Conservation (phyloP, 2,113 vertebrate species). For the Microtus ochrogaster region DNA sequence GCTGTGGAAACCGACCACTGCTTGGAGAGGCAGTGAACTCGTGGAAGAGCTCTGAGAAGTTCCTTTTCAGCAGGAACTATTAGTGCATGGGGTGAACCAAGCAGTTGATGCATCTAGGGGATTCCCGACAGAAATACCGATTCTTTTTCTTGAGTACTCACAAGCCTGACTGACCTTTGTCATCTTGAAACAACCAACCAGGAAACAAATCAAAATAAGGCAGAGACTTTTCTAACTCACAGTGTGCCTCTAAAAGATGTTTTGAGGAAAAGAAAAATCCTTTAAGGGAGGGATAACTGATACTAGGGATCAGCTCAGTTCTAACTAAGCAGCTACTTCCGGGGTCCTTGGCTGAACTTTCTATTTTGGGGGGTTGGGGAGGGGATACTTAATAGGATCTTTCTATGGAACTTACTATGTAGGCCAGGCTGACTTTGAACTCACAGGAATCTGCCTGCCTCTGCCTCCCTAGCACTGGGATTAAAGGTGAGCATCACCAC, state of each 20-base stretch:
- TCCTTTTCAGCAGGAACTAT: neutral
- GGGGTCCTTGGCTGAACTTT: neutral
- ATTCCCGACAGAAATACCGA: constrained; percentile 44
- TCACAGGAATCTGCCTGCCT: neutral
- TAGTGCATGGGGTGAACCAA: neutral
- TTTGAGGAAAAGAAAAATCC: constrained; percentile 43
- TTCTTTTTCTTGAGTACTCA: neutral
- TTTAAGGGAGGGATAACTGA: neutral
- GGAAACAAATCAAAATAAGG: neutral
- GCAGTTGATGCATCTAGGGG: neutral
- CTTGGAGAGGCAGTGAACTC: neutral
- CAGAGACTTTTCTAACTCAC: neutral
- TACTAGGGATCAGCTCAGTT: neutral
- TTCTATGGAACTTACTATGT: neutral
- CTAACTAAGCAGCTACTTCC: neutral
- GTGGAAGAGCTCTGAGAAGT: neutral
- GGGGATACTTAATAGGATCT: neutral
- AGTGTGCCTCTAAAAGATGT: neutral
- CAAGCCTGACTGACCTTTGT: neutral
- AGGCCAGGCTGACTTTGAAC: neutral
- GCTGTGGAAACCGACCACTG: neutral
- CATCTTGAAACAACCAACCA: neutral
- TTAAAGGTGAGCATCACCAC: neutral
- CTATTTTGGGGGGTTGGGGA: neutral
- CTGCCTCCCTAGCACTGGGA: neutral